phyloP scores from a whole-genome alignment of 1,140 invertebrate species.

The Himalopsyche phryganea region DNA sequence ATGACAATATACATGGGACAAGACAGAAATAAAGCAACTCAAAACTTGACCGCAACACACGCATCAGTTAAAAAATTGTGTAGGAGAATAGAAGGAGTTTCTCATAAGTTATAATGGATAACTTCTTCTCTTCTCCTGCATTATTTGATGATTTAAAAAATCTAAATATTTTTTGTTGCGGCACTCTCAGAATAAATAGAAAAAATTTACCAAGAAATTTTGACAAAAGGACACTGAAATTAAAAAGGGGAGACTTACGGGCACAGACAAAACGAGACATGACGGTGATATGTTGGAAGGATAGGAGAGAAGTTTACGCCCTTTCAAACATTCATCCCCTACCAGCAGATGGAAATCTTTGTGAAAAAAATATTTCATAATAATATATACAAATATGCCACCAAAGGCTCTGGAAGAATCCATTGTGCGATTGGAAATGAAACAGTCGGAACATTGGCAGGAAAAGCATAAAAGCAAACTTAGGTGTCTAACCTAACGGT shows the following conservation, averaged over 20 bases:
- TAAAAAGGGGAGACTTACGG: conserved; percentile 8
- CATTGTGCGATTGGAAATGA: neutral
- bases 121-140: neutral
- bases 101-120: neutral
- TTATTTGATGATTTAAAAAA: conserved; percentile 2
- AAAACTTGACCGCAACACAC: neutral
- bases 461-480: conserved; percentile 2
- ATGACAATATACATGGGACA: neutral
- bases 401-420: too few species aligned
- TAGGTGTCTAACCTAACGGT: too few species aligned
- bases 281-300: conserved; percentile 4
- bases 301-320: neutral
- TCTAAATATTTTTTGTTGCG: neutral
- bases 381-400: too few species aligned
- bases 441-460: conserved; percentile 1
- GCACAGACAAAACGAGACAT: conserved; percentile 5
- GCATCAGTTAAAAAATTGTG: neutral
- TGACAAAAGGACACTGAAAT: conserved; percentile 3
- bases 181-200: conserved; percentile 4
- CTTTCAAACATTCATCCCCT: conserved; percentile 2
- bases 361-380: neutral
- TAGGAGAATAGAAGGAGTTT: neutral
- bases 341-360: neutral
- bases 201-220: conserved; percentile 5
- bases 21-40: neutral